A percentile compares a stretch with the other conserved stretches of the same genome.
Conservation (phyloP, 2,797 vertebrate genomes). For the Eremophila alpestris region DNA sequence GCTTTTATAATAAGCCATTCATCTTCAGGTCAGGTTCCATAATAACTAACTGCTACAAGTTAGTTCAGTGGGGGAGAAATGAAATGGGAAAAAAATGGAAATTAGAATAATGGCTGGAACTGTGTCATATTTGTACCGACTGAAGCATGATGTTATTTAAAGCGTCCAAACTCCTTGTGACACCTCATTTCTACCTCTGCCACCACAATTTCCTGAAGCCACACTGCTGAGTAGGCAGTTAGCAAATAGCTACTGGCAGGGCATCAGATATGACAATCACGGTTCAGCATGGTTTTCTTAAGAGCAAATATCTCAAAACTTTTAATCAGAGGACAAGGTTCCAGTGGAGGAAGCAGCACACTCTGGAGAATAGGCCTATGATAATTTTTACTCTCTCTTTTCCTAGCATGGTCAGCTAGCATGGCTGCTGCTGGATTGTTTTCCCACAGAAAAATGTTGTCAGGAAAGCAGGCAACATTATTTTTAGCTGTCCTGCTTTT, state of each 20-base stretch:
- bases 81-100: constrained; percentile 36
- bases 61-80: constrained; percentile 20
- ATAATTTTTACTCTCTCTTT: neutral
- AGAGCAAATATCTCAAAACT: neutral
- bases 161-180: neutral
- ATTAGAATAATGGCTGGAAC: neutral
- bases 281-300: neutral
- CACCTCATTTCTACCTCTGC: neutral
- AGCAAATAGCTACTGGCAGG: neutral
- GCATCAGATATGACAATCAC: neutral
- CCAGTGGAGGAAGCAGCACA: neutral
- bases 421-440: neutral
- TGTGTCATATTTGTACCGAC: neutral
- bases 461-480: neutral
- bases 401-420: neutral
- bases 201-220: neutral
- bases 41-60: neutral
- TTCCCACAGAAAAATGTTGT: neutral
- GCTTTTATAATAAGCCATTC: constrained; percentile 22
- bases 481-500: neutral
- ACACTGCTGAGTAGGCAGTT: neutral
- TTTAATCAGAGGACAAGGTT: neutral
- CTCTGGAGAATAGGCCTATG: neutral
- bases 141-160: neutral
- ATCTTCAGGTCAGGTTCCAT: constrained; percentile 37